Conservation (phyloP, 2,113 vertebrate species). For the Burhinus oedicnemus region DNA sequence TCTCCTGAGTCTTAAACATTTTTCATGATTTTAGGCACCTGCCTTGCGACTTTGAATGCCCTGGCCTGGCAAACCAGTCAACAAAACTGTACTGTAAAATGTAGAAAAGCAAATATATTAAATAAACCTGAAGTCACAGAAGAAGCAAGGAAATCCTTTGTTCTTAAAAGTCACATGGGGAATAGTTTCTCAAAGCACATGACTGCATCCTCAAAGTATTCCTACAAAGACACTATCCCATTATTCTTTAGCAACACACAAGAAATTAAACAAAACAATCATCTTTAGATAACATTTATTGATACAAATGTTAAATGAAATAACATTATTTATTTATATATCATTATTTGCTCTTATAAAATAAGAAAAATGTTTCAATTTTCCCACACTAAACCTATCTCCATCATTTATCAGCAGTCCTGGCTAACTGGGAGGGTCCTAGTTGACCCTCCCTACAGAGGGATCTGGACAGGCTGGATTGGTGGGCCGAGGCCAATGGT, state of each 20-base stretch:
- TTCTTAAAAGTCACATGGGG: not conserved
- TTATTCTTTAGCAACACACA: not conserved
- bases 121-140: not conserved
- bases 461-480: no score
- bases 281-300: not conserved
- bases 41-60: rapidly evolving
- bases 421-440: no score
- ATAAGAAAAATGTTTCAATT: not conserved
- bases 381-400: not conserved
- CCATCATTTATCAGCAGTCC: no score
- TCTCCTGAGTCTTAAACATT: not conserved
- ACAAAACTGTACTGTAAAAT: not conserved
- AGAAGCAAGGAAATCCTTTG: not conserved
- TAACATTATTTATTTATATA: not conserved
- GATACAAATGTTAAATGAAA: not conserved
- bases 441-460: no score
- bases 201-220: not conserved
- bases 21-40: not conserved
- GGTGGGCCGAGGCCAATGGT: no score
- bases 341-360: not conserved
- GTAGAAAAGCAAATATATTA: not conserved
- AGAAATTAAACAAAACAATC: not conserved
- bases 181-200: not conserved
- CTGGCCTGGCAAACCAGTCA: not conserved
- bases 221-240: not conserved